These are phyloP conservation scores for Allophyes oxyacanthae DNA, from an alignment of 2,888 invertebrate species.

Conservation along the genomic window DNA sequence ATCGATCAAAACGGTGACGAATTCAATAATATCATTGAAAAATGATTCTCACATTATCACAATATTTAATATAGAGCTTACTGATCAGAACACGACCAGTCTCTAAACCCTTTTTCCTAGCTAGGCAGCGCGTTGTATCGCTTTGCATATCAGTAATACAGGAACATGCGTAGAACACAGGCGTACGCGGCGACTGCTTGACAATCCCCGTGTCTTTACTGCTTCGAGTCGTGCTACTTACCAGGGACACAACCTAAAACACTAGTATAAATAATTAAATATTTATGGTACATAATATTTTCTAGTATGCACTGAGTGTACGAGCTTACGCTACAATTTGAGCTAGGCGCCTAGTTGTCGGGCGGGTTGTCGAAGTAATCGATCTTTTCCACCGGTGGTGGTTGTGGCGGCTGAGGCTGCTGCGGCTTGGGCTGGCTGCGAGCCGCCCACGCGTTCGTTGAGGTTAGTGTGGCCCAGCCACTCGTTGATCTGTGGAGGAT, in stretches of 20 bases:
- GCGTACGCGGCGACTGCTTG: too few species aligned
- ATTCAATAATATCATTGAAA: too few species aligned
- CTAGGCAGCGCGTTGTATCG: not conserved
- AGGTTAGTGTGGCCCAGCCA: conserved; percentile 85
- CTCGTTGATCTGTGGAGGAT: conserved; percentile 44
- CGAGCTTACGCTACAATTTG: conserved; percentile 51
- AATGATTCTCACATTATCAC: too few species aligned
- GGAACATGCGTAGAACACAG: too few species aligned
- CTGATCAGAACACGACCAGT: not conserved
- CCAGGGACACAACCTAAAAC: conserved; percentile 1
- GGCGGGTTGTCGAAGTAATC: conserved; percentile 88
- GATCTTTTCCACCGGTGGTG: conserved; percentile 66
- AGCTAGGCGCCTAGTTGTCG: conserved; percentile 69
- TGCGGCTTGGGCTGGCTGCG: conserved; percentile 66
- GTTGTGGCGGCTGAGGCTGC: conserved; percentile 30
- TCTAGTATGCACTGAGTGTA: conserved; percentile 58
- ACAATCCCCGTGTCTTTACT: too few species aligned
- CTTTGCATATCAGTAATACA: too few species aligned
- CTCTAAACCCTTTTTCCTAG: not conserved
- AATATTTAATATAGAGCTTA: too few species aligned
- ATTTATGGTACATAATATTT: conserved; percentile 7
- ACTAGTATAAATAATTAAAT: too few species aligned
- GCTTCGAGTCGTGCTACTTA: not conserved
- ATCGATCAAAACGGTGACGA: too few species aligned
- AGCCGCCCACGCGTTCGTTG: conserved; percentile 82